Evolutionary conservation across 2,797 vertebrate species (phyloP).

Genomic region (Dromococcyx pavoninus): DNA sequence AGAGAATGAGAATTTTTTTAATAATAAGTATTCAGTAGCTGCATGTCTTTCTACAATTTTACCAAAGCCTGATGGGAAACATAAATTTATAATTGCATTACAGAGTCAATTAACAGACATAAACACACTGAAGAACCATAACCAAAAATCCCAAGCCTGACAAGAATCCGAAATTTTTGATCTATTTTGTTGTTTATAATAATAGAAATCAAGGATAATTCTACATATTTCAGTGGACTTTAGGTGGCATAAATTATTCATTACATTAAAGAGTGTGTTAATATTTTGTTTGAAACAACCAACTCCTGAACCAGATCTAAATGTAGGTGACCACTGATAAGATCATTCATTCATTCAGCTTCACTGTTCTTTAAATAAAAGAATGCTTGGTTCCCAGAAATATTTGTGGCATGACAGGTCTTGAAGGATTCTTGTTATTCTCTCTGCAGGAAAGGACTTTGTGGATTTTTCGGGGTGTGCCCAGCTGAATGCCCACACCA

Average conservation of each 20-base stretch:
- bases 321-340: background rate
- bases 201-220: background rate
- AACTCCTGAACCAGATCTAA: background rate
- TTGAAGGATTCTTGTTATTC: slow-evolving; percentile 1
- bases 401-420: background rate
- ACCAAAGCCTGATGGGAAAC: background rate
- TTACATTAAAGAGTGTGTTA: background rate
- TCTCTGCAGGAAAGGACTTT: background rate
- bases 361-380: background rate
- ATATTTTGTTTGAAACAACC: background rate
- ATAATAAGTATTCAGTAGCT: background rate
- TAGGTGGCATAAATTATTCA: background rate
- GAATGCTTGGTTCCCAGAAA: background rate
- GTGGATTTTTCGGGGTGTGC: background rate
- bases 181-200: background rate
- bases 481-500: background rate
- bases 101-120: background rate
- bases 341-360: background rate
- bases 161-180: background rate
- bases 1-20: background rate
- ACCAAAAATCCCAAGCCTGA: background rate
- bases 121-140: background rate
- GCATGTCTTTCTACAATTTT: background rate
- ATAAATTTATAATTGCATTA: background rate
- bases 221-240: background rate